Base-by-base conservation (phyloP, 2,113 vertebrate species). In the Tragelaphus scriptus region DNA sequence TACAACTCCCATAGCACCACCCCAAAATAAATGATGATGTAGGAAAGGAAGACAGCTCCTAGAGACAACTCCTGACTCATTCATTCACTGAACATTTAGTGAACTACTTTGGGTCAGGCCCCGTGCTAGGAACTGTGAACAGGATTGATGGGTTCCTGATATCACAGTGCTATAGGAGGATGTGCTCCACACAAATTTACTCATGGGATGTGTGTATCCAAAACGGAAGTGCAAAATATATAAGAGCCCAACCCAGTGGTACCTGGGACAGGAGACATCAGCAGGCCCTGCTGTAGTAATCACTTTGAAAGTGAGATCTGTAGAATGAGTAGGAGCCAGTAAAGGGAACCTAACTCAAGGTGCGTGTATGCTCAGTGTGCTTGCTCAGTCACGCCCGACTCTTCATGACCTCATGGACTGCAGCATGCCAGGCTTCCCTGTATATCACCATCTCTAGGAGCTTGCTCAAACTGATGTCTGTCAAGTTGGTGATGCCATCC, bases 1-100 rank as follows among this genome's bases (percentile, higher is more conserved):
- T 84, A 94, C 96, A 96, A 92, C 40, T 97, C 80, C 58, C 75
- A 95, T 55, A 97, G 63, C 36, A 96, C 98, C 95, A 91, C 97
- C 93, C 95, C 63, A 61, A 97, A 97, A 93, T 95, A 95, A 97
- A 77, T 93, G 92, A 97, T 63, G 75, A 55, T 95, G 91, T 90
- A 11, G 14, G 61, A 61, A 55, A n/a, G 55, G 53, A 61, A 93
- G 90, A 36, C 47, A 71, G 82, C 51, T 97, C 85, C 85, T 71
- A 51, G 53, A 96, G 94, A 89, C 88, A 96, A 53, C 55, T 71
- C 61, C 88, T 94, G 88, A 97, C 51, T 98, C 81, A 97, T 84
- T 96, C 85, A 95, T 82, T 97, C 92, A 81, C 80, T 82, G 59
- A 88, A 36, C 86, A 87, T 79, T 75, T 94, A 63, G 93, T 75